Evolutionary conservation across 2,113 vertebrate species (phyloP), one percentile per base, ranked within the genome.

Genomic region (Bagarius yarrelli): DNA sequence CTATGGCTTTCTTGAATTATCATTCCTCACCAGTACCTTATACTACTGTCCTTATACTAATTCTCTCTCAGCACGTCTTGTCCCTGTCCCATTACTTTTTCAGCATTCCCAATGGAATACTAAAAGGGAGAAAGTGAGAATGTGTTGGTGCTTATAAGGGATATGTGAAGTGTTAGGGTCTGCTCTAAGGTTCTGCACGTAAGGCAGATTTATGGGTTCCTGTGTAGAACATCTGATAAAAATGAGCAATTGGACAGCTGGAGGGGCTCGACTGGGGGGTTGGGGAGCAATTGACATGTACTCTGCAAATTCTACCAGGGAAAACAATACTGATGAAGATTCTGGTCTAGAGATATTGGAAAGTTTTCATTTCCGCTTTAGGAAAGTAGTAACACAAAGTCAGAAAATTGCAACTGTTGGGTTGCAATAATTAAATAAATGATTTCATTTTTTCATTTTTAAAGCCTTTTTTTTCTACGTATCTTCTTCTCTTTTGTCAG

Each of bases 121-220:
- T 50, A 30, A 50, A 25, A 23, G 57, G 55, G 3, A 53, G 70
- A 72, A 30, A 30, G 69, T 71, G 25, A 71, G 44, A 71, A 53
- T 55, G 50, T 72, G 50, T 13, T 27, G 44, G 67, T 50, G 44
- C 44, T 50, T 32, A 72, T 12, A 72, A 72, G 47, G 25, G 27
- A 73, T 32, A 56, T 36, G 75, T 21, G 19, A 52, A 32, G 61
- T 25, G 60, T 34, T 66, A 34, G 47, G 76, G 47, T 63, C 57
- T 4, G 44, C 15, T 2, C 59, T 64, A 47, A 64, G 44, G 44
- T 78, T 25, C 21, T 23, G 30, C 47, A 78, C 61, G 76, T 78
- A 30, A 66, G 76, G 27, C 47, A 78, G 61, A 66, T 66, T 78
- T 66, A 78, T 66, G 27, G 19, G 59, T 53, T 59, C 57, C 40